Evolutionary conservation across 2,797 vertebrate genomes (phyloP).

Genomic region (Pteropus rufus): DNA sequence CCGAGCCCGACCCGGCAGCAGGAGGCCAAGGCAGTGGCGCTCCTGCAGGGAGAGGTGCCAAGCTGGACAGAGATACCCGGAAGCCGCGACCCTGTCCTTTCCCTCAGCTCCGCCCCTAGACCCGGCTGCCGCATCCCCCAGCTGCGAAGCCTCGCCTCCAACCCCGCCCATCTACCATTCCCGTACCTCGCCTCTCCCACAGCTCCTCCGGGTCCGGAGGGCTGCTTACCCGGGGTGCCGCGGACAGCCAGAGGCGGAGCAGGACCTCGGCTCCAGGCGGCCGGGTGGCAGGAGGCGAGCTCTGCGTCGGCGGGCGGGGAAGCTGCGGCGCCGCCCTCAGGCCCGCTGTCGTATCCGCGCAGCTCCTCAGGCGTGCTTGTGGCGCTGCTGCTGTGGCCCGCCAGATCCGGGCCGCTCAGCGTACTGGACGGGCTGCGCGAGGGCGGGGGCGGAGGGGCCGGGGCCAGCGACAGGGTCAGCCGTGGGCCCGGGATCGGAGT

Average conservation of each 20-base stretch:
- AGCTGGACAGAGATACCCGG: accelerated
- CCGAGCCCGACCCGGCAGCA: conserved; percentile 80
- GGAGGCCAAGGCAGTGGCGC: conserved; percentile 62
- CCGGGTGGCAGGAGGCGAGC: conserved; percentile 70
- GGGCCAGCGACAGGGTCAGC: conserved; percentile 61
- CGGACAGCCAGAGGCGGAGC: conserved; percentile 33
- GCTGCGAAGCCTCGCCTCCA: not conserved
- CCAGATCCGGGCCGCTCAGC: conserved; percentile 85
- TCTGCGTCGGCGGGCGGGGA: conserved; percentile 48
- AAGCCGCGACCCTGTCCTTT: not conserved
- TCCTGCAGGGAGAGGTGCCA: not conserved
- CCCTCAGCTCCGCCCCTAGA: not conserved
- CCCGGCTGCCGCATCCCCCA: not conserved
- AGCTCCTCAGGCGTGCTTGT: conserved; percentile 94
- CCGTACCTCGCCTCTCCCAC: not conserved
- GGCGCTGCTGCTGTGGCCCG: conserved; percentile 90
- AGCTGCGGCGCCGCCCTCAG: no score
- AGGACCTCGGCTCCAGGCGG: conserved; percentile 58
- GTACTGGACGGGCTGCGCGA: conserved; percentile 83
- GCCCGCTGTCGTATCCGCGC: conserved; percentile 86
- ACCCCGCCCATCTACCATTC: not conserved
- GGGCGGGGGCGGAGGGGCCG: conserved; percentile 43
- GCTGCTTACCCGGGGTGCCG: conserved; percentile 29
- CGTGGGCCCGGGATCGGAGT: conserved; percentile 38
- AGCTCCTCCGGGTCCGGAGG: accelerated